These are phyloP conservation scores for Grallaria varia DNA, from an alignment of 2,113 vertebrate species.

Conservation along the genomic window DNA sequence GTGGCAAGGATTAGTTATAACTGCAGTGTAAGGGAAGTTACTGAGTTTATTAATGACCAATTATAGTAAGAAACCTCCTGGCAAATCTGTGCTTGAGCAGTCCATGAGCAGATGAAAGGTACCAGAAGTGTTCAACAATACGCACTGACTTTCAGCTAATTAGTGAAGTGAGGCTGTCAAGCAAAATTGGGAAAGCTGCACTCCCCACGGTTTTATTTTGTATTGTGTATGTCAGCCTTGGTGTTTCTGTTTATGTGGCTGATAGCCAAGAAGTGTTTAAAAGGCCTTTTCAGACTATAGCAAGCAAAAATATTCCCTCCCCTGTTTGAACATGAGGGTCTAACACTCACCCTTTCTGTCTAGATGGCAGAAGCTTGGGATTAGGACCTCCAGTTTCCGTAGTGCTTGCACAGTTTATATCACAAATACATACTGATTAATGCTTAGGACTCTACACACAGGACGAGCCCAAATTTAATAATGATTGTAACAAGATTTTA, in stretches of 20 bases:
- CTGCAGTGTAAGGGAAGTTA: not conserved
- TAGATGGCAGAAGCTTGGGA: not conserved
- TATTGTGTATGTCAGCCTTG: not conserved
- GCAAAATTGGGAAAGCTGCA: not conserved
- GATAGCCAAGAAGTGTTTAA: not conserved
- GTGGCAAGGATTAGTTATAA: not conserved
- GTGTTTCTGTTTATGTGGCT: not conserved
- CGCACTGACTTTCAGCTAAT: not conserved
- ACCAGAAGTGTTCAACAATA: not conserved
- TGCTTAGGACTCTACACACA: not conserved
- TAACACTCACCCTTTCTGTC: not conserved
- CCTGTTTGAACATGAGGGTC: not conserved
- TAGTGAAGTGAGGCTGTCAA: not conserved
- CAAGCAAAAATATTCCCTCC: not conserved
- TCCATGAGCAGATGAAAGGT: not conserved
- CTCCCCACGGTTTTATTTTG: not conserved
- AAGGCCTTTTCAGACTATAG: not conserved
- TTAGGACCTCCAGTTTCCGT: not conserved
- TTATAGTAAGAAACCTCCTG: not conserved
- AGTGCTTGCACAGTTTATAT: not conserved
- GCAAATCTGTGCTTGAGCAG: not conserved
- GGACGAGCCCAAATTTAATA: not conserved
- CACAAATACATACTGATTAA: not conserved
- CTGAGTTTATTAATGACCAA: not conserved
- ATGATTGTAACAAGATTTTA: conserved; percentile 3